Percentiles rank a stretch among this genome's conserved stretches.
Evolutionary conservation across 2,113 vertebrate genomes (phyloP).

Genomic region (Numenius arquata): DNA sequence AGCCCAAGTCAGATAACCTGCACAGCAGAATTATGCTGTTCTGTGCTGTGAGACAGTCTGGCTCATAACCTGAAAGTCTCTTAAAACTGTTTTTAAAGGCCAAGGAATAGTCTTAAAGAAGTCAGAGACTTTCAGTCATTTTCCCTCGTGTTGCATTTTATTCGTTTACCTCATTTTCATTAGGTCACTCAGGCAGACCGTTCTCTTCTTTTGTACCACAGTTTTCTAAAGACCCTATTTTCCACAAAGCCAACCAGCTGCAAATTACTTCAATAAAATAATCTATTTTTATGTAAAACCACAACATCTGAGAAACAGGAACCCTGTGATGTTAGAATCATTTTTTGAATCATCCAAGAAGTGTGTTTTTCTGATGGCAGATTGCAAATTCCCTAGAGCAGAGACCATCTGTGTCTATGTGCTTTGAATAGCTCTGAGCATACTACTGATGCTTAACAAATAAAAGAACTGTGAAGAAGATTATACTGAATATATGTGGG

Average conservation of each 20-base stretch:
- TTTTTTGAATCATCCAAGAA: not conserved
- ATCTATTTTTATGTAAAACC: not conserved
- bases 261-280: not conserved
- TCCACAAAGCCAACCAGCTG: not conserved
- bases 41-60: not conserved
- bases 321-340: not conserved
- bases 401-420: not conserved
- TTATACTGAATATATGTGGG: not conserved
- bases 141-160: not conserved
- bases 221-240: not conserved
- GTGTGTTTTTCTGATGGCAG: not conserved
- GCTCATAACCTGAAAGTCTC: not conserved
- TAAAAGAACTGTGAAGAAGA: not conserved
- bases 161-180: not conserved
- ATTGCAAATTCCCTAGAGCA: not conserved
- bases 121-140: not conserved
- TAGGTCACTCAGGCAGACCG: not conserved
- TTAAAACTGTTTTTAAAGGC: not conserved
- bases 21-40: not conserved
- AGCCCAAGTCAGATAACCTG: not conserved
- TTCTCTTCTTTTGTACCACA: not conserved
- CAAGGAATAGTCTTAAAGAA: not conserved
- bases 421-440: not conserved
- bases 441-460: slow-evolving; percentile 1
- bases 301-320: not conserved